Base-by-base conservation (phyloP, 2,113 vertebrate genomes). In the Pipa parva region DNA sequence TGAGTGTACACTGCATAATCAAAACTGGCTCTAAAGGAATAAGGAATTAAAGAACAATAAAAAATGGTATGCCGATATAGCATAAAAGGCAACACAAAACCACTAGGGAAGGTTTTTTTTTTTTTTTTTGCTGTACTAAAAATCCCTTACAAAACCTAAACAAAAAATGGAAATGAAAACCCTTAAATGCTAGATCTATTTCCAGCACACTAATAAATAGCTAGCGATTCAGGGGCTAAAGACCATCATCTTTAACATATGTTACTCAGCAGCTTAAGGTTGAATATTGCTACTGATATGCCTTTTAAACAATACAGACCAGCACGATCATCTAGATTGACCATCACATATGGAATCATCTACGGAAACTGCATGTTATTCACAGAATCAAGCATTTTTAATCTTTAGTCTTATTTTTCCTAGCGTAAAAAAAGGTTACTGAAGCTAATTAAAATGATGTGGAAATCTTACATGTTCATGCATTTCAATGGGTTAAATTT, bases 21-120 rank as follows among this genome's bases (percentile, higher is more conserved):
- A 26, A 65, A 65, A 65, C 63, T 65, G 63, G 63, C 63, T 52
- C 56, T 37, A 2, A 48, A 39, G 15, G 12, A 64, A 28, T 28
- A 21, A 56, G 36, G 50, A 18, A 20, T 22, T 24, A 49, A 22
- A 2, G 21, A 24, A 20, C 21, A 7, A 49, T 42, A 49, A 49
- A 49, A 24, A 49, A 2, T 22, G 46, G 20, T 21, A 21, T 49
- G 8, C 18, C 21, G 22, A 49, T 49, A 36, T 18, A 49, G 28
- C 46, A 36, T 51, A 51, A 56, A 55, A 56, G 42, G 63, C 63
- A n/a, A 31, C 15, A 12, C 13, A n/a, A n/a, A n/a, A 2, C 39
- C 17, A 42, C 7, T 15, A n/a, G 13, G 2, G 13, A 2, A n/a
- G 12, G 7, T 39, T 5, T 31, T 5, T 6, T 6, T 10, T 31